Conservation (phyloP, 2,888 invertebrate genomes). For the Drosophila nr. perissopoda region DNA sequence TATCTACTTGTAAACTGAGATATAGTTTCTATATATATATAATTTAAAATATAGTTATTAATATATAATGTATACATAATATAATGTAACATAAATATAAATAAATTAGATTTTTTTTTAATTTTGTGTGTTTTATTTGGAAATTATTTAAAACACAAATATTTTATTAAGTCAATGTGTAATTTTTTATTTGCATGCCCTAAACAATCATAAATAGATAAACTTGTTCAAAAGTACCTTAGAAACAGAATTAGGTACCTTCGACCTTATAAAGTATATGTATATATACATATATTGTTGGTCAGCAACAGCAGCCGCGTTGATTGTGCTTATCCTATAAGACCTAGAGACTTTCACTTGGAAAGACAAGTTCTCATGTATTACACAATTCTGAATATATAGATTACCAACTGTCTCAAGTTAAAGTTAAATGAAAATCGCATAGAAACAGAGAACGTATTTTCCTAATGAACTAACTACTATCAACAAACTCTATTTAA, state of each 20-base stretch:
- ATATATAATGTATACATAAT: neutral
- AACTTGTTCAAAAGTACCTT: too few relatives aligned
- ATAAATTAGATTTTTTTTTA: too few relatives aligned
- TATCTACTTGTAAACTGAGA: neutral
- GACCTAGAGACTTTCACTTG: fast-evolving
- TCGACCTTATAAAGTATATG: too few relatives aligned
- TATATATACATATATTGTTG: neutral
- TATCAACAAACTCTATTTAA: neutral
- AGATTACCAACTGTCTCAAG: neutral
- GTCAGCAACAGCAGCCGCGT: neutral
- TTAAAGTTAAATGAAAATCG: neutral
- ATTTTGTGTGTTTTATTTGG: too few relatives aligned
- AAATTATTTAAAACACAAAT: neutral
- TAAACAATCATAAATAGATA: neutral
- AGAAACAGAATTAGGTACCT: neutral
- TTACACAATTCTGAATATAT: fast-evolving
- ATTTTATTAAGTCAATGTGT: neutral
- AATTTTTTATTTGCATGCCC: neutral
- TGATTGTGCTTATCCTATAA: fast-evolving
- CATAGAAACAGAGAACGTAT: neutral
- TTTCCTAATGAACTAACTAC: fast-evolving
- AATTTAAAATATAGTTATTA: neutral
- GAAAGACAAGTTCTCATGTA: neutral
- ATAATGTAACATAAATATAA: neutral
- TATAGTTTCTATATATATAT: neutral